Evolutionary conservation across 2,888 invertebrate genomes (phyloP), one percentile per base, ranked within the genome.

Genomic region (Embidobia sp.): DNA sequence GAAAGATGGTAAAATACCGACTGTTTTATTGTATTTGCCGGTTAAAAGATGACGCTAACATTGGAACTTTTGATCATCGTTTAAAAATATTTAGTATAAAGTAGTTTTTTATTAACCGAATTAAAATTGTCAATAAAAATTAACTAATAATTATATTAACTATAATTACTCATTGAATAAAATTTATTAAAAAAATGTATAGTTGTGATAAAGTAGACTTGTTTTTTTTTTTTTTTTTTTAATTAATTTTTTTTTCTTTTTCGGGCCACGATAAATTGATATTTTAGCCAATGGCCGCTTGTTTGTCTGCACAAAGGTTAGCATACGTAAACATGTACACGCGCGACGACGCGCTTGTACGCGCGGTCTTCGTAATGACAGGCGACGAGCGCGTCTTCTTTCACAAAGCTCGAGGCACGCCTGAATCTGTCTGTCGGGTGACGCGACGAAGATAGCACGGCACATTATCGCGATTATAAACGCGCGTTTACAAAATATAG

Each of bases 401-500:
- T 72, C 37, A 55, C 61, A 57, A 70, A 61, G 57, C 57, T 35
- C 64, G 64, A 57, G 72, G 64, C 59, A 59, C 73, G 66, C 73
- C 73, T 64, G 73, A 61, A 64, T 64, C 57, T 19, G 48, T 72
- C 72, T 72, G 55, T 51, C 64, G 73, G 73, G 44, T 64, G 64
- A 73, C 64, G 64, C 63, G 70, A 72, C 70, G 40, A 31, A 55
- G 72, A 72, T 72, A 72, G 40, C 49, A 31, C 27, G 73, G 33
- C 42, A 35, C 73, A 74, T 74, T 74, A 55, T 69, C 76, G 72
- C 80, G 80, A 82, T 83, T 81, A 80, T 80, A 75, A 79, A 78
- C 80, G 79, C 77, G 79, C 74, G 74, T 81, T 81, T 83, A 79
- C 78, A 72, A 80, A 80, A 83, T 80, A 80, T 76, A 79, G 77